Evolutionary conservation across 2,797 vertebrate genomes (phyloP).

Genomic region (Artibeus lituratus): DNA sequence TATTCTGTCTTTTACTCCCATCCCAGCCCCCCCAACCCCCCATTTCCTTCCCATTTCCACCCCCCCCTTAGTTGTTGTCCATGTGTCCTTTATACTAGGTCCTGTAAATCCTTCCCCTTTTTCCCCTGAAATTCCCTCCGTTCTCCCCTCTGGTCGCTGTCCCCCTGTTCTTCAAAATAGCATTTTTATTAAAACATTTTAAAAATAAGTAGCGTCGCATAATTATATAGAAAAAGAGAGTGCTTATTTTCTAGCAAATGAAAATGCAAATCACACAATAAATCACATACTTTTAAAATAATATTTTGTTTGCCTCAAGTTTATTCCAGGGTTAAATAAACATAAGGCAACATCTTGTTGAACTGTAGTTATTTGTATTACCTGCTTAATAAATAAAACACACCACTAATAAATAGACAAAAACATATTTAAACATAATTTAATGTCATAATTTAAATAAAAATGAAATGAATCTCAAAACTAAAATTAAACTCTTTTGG

Average conservation of each 20-base stretch:
- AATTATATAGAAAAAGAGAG: neutral
- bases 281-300: neutral
- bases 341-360: neutral
- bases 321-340: neutral
- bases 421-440: neutral
- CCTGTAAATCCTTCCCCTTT: too few species aligned
- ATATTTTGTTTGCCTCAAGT: neutral
- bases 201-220: neutral
- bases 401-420: neutral
- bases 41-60: too few species aligned
- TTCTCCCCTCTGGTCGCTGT: too few species aligned
- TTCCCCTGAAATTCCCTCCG: too few species aligned
- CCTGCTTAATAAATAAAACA: neutral
- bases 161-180: too few species aligned
- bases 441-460: neutral
- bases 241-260: neutral
- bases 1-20: too few species aligned
- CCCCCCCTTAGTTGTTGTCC: too few species aligned
- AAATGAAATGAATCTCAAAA: neutral
- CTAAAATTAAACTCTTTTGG: neutral
- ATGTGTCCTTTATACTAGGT: too few species aligned
- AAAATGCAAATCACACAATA: neutral
- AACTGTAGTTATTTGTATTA: neutral
- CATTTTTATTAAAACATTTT: neutral
- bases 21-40: too few species aligned